Base-by-base conservation (phyloP, 2,113 vertebrate species). In the Dolichallabes microphthalmus region DNA sequence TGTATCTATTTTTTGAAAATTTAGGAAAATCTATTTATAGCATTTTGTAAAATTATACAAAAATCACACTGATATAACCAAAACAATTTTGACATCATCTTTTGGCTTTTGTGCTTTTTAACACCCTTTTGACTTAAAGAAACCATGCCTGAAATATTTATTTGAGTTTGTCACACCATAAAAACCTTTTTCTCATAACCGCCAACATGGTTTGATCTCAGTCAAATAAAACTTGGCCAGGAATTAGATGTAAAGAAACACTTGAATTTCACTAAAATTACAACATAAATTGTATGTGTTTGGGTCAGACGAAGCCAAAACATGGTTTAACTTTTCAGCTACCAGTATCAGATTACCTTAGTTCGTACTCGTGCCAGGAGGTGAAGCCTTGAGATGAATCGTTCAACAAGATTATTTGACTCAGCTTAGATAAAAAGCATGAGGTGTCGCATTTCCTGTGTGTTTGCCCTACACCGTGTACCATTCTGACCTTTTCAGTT, bases 401-500 rank as follows among this genome's bases (percentile, higher is more conserved):
- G 9, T 76, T 55, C 74, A 15, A 4, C 25, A 9, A n/a, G n/a
- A 75, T 75, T 53, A 6, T 27, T 22, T 74, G 71, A 25, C 39
- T 25, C 39, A 75, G n/a, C 27, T 52, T 5, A 52, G 22, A 50
- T n/a, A 27, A 53, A 53, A 27, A 53, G 22, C 52, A 3, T 2
- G 52, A 53, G n/a, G 52, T 11, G n/a, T 77, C 30, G 27, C 17
- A 5, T 77, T 32, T 57, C 52, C 75, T 80, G 78, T n/a, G 78
- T 45, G 55, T 60, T 35, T 78, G 82, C 81, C 79, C 76, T 60
- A 64, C 79, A 82, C 30, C 30, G 20, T 30, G 68, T 32, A 68
- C 77, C 58, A 53, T 25, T 53, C 77, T 88, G 87, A 86, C 85
- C 87, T 86, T 86, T 85, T 82, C 82, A n/a, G 80, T 11, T 57